These are phyloP conservation scores for Rhopilema esculentum DNA, from an alignment of 30 jellyfish, hydroid and myxozoan species.

Conservation along the genomic window DNA sequence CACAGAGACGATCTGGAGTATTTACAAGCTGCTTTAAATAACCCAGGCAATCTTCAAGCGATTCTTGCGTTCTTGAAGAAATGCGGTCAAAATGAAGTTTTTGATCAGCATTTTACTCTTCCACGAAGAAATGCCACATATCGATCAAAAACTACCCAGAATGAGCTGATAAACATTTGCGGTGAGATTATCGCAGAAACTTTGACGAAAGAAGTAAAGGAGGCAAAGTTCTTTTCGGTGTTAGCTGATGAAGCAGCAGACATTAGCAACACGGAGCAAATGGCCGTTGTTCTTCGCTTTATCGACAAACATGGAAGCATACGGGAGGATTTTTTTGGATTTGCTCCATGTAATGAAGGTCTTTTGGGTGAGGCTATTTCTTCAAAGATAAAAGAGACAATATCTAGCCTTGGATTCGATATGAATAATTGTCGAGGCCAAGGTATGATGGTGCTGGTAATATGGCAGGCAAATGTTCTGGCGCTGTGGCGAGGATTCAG, in stretches of 20 bases:
- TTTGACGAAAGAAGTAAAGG: constrained; percentile 29
- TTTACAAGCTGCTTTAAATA: constrained; percentile 10
- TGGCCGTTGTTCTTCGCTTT: constrained; percentile 43
- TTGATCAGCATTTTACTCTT: constrained; percentile 21
- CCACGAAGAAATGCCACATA: constrained; percentile 18
- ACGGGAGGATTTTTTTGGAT: constrained; percentile 59
- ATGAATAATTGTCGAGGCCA: constrained; percentile 16
- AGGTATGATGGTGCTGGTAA: constrained; percentile 23
- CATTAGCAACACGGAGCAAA: constrained; percentile 47
- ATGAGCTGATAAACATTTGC: constrained; percentile 8
- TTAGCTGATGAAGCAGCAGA: constrained; percentile 72
- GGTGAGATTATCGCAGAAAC: constrained; percentile 25
- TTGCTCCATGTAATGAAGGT: constrained; percentile 47
- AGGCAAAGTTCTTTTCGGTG: constrained; percentile 54
- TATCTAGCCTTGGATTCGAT: constrained; percentile 4
- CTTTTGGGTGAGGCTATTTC: constrained; percentile 50
- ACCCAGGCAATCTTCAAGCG: constrained; percentile 66
- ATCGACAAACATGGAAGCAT: neutral
- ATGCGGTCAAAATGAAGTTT: constrained; percentile 22
- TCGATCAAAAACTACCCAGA: constrained; percentile 33
- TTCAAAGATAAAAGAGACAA: neutral
- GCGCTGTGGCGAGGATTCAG: constrained; percentile 42
- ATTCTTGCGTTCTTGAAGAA: constrained; percentile 15
- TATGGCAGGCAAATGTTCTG: constrained; percentile 66
- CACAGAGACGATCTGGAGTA: constrained; percentile 64